Evolutionary conservation across 1,140 invertebrate species (phyloP).

Genomic region (Hirudo medicinalis): DNA sequence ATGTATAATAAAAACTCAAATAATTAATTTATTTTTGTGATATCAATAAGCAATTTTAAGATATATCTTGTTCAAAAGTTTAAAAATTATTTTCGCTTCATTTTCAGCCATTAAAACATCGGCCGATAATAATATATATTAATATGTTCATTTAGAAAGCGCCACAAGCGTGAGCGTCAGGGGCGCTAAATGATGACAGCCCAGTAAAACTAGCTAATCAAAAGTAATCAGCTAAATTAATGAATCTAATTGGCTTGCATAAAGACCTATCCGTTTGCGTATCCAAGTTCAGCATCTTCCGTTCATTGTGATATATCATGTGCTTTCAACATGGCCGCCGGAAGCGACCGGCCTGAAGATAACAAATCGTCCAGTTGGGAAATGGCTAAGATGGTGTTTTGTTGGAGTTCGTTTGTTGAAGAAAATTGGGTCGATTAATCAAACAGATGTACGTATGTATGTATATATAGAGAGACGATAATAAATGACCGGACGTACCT

Average conservation of each 20-base stretch:
- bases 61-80: no score
- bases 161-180: no score
- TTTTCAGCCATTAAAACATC: no score
- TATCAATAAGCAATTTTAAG: no score
- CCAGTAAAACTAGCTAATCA: background rate
- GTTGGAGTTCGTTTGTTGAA: no score
- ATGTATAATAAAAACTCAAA: background rate
- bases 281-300: background rate
- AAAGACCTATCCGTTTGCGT: background rate
- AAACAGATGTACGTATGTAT: no score
- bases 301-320: background rate
- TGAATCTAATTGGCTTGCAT: background rate
- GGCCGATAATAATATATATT: background rate
- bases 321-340: conserved; percentile 4
- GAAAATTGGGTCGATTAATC: no score
- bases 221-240: background rate
- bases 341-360: background rate
- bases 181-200: background rate
- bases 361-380: conserved; percentile 8
- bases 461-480: no score
- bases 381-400: background rate
- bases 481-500: no score
- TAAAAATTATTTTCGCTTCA: no score
- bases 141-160: background rate
- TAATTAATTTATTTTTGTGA: no score